These are phyloP conservation scores for Buceros bicornis DNA, from an alignment of 2,797 vertebrate species.

Conservation along the genomic window DNA sequence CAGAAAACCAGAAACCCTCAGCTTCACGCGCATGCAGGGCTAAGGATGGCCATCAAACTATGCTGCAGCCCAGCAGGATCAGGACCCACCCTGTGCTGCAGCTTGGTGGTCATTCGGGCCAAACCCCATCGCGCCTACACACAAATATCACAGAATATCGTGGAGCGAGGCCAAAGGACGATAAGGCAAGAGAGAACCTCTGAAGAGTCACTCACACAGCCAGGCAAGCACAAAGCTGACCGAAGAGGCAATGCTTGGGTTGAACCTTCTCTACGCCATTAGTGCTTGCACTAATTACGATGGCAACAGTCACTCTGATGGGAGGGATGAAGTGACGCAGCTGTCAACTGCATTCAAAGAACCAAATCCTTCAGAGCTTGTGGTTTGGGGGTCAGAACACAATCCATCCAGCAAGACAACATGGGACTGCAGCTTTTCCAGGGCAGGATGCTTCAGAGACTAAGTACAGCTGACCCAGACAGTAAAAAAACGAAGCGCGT, in stretches of 20 bases:
- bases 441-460: not conserved
- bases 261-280: not conserved
- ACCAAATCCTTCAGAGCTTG: not conserved
- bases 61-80: not conserved
- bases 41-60: not conserved
- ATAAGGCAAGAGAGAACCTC: not conserved
- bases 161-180: accelerated
- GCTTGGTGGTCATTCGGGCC: not conserved
- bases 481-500: accelerated
- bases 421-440: not conserved
- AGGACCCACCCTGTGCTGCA: not conserved
- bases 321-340: not conserved
- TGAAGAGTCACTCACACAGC: not conserved
- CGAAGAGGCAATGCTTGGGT: not conserved
- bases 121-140: not conserved
- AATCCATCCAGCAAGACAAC: not conserved
- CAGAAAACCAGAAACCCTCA: not conserved
- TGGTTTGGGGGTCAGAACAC: not conserved
- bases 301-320: not conserved
- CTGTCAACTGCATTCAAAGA: not conserved
- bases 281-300: accelerated
- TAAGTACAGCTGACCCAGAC: not conserved
- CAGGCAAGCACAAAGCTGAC: accelerated
- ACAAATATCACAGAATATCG: accelerated
- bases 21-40: not conserved